Evolutionary conservation across 2,888 invertebrate genomes (phyloP).

Genomic region (Sphecodes monilicornis): DNA sequence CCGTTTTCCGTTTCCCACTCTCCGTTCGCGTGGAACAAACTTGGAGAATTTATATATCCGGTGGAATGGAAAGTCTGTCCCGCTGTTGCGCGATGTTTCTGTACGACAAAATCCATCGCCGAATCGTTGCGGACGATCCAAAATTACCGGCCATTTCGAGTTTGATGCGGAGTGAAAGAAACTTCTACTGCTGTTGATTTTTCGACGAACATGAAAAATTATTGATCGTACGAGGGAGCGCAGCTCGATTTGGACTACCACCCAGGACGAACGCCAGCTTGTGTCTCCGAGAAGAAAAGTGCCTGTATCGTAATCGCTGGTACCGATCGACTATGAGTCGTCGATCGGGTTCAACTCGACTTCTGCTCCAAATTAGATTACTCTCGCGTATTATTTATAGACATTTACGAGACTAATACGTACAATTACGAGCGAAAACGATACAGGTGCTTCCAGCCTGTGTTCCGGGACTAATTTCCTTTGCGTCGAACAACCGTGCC

Average conservation of each 20-base stretch:
- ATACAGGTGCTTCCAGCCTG: background rate
- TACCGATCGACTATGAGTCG: background rate
- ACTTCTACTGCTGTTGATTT: background rate
- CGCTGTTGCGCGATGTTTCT: background rate
- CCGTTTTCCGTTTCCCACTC: background rate
- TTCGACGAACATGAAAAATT: background rate
- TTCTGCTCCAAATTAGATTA: background rate
- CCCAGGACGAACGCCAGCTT: background rate
- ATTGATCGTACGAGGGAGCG: background rate
- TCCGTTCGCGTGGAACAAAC: background rate
- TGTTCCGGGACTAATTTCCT: constrained; percentile 2
- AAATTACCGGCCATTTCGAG: background rate
- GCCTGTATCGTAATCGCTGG: too few relatives aligned
- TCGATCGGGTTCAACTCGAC: background rate
- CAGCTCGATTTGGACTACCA: too few relatives aligned
- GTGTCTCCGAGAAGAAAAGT: background rate
- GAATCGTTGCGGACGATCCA: background rate
- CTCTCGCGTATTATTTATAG: background rate
- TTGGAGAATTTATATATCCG: background rate
- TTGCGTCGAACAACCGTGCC: background rate
- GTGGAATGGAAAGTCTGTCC: background rate
- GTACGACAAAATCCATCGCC: background rate
- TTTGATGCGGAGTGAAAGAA: background rate
- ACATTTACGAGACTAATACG: background rate
- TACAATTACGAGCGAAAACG: background rate